phyloP scores from a whole-genome alignment of 2,113 vertebrate genomes.

The Alectura lathami region DNA sequence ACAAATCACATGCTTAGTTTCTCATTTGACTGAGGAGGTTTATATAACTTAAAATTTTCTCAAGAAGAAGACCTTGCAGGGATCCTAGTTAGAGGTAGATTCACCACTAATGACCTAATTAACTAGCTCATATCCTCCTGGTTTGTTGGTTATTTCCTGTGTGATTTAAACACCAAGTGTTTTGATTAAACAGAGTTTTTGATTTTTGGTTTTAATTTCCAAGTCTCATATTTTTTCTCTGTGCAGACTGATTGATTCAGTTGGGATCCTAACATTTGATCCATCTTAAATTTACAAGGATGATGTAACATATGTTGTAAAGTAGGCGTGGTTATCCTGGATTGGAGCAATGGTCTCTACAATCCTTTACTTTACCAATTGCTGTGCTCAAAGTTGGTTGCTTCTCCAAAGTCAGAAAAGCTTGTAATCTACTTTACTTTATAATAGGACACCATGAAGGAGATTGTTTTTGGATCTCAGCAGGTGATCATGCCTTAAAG shows the following conservation, averaged over 20 bases:
- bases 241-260: not conserved
- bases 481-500: not conserved
- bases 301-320: not conserved
- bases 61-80: not conserved
- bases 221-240: not conserved
- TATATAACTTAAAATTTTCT: not conserved
- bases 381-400: not conserved
- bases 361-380: not conserved
- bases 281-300: not conserved
- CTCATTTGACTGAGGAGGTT: not conserved
- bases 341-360: not conserved
- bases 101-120: not conserved
- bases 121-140: not conserved
- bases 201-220: not conserved
- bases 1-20: not conserved
- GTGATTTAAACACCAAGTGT: not conserved
- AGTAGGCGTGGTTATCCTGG: not conserved
- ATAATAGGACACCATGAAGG: not conserved
- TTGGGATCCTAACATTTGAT: not conserved
- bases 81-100: not conserved
- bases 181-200: not conserved
- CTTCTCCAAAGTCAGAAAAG: not conserved
- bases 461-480: not conserved
- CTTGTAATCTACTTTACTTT: not conserved
- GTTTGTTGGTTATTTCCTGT: not conserved